Percentiles rank a stretch among this genome's conserved stretches.
Evolutionary conservation across 2,888 invertebrate genomes (phyloP).

Genomic region (Eupithecia inturbata): DNA sequence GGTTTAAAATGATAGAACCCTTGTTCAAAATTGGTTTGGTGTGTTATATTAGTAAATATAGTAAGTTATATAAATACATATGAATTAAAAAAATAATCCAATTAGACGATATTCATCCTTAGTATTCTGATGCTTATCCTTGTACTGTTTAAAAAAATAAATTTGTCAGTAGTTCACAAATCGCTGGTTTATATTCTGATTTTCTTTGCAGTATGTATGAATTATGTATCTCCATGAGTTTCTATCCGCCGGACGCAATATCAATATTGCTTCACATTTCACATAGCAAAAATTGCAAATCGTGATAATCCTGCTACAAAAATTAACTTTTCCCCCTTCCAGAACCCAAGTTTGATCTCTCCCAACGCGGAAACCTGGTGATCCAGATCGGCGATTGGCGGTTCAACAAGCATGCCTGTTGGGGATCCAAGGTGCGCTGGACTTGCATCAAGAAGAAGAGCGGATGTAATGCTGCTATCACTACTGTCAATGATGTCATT

Average conservation of each 20-base stretch:
- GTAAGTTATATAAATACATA: neutral
- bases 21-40: too few relatives aligned
- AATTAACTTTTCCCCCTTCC: constrained; percentile 46
- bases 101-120: neutral
- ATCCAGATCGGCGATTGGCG: constrained; percentile 79
- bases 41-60: neutral
- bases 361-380: constrained; percentile 76
- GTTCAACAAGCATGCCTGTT: constrained; percentile 77
- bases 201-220: neutral
- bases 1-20: neutral
- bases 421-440: constrained; percentile 79
- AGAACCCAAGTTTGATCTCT: constrained; percentile 76
- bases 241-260: neutral
- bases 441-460: constrained; percentile 79
- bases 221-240: neutral
- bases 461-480: constrained; percentile 75
- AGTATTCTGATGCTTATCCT: neutral
- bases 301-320: neutral
- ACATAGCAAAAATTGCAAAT: neutral
- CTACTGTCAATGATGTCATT: constrained; percentile 75
- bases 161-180: constrained; percentile 11
- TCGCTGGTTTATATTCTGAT: neutral
- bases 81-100: too few relatives aligned
- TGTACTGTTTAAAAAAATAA: constrained; percentile 13
- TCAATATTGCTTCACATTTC: neutral